phyloP scores from a whole-genome alignment of 2,113 vertebrate genomes.

The Heptranchias perlo region DNA sequence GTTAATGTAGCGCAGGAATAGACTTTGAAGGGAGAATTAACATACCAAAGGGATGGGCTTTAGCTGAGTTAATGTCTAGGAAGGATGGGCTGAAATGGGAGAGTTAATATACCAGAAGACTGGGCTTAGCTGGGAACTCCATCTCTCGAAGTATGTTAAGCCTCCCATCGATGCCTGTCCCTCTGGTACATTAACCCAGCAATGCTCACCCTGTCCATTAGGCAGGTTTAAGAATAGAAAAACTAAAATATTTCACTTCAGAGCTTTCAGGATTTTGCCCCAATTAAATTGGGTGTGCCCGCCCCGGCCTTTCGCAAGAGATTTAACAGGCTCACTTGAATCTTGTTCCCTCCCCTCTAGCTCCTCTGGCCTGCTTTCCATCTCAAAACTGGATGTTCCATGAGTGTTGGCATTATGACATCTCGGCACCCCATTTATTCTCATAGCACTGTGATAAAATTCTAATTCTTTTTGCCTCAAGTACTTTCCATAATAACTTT shows the following conservation, averaged over 20 bases:
- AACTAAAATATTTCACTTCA: background rate
- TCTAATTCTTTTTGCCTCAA: background rate
- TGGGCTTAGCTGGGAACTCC: background rate
- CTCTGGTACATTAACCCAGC: background rate
- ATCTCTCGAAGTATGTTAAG: background rate
- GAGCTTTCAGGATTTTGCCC: background rate
- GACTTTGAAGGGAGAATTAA: too few relatives aligned
- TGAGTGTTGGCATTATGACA: background rate
- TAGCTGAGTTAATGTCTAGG: too few relatives aligned
- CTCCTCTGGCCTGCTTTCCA: background rate
- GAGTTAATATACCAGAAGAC: too few relatives aligned
- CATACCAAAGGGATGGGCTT: too few relatives aligned
- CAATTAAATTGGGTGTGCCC: too few relatives aligned
- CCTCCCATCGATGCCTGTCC: background rate
- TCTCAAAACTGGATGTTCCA: background rate
- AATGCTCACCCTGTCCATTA: background rate
- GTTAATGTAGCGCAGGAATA: too few relatives aligned
- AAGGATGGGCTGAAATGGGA: background rate
- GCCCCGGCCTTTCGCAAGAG: background rate
- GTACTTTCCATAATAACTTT: background rate
- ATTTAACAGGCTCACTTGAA: background rate
- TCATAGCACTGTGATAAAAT: background rate
- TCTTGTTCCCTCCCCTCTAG: background rate
- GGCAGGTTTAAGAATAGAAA: background rate
- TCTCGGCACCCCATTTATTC: background rate